phyloP scores from a whole-genome alignment of 2,888 invertebrate genomes.

The Beris morrisii region DNA sequence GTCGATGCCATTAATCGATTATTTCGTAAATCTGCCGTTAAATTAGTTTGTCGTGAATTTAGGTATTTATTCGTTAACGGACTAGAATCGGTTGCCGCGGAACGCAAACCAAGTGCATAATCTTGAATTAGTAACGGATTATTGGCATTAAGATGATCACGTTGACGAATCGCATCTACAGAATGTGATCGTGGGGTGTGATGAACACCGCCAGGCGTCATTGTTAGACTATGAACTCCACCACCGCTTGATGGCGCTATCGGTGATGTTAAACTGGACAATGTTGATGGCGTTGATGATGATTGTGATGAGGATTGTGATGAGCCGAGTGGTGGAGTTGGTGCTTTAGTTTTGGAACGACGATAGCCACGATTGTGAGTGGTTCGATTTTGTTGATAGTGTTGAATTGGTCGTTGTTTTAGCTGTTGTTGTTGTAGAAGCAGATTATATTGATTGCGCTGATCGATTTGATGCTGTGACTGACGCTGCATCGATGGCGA shows the following conservation, averaged over 20 bases:
- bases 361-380: slow-evolving; percentile 46
- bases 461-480: slow-evolving; percentile 10
- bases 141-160: slow-evolving; percentile 42
- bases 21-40: slow-evolving; percentile 41
- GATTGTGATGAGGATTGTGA: slow-evolving; percentile 38
- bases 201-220: slow-evolving; percentile 1
- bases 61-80: slow-evolving; percentile 35
- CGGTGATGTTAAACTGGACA: slow-evolving; percentile 42
- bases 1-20: slow-evolving; percentile 50
- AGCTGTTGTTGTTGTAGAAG: slow-evolving; percentile 18
- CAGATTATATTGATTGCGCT: slow-evolving; percentile 6
- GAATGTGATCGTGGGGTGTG: slow-evolving; percentile 50
- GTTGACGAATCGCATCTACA: slow-evolving; percentile 54
- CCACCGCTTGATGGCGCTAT: slow-evolving; percentile 37
- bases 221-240: neutral
- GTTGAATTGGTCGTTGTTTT: slow-evolving; percentile 34
- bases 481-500: slow-evolving; percentile 17
- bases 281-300: slow-evolving; percentile 14
- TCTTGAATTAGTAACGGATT: slow-evolving; percentile 47
- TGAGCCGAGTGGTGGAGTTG: slow-evolving; percentile 43
- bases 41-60: slow-evolving; percentile 43
- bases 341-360: slow-evolving; percentile 49
- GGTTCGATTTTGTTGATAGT: slow-evolving; percentile 41
- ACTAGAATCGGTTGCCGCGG: slow-evolving; percentile 17
- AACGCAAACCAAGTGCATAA: slow-evolving; percentile 27